Conservation (phyloP, 2,113 vertebrate genomes). For the Bujurquina vittata region DNA sequence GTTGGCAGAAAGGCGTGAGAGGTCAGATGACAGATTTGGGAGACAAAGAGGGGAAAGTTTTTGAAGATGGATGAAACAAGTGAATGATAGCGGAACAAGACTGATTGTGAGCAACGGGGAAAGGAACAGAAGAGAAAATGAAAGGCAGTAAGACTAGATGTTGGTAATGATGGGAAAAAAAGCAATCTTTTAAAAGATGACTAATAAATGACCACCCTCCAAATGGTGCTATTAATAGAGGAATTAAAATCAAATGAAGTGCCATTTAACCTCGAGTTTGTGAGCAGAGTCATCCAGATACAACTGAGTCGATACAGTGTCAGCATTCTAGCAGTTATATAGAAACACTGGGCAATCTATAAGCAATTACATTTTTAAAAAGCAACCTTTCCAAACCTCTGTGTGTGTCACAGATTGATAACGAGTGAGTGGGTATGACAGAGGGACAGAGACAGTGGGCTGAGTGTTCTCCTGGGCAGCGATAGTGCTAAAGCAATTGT, state of each 20-base stretch:
- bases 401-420: slow-evolving; percentile 25
- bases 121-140: slow-evolving; percentile 1
- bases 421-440: slow-evolving; percentile 24
- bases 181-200: slow-evolving; percentile 6
- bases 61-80: slow-evolving; percentile 36
- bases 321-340: slow-evolving; percentile 5
- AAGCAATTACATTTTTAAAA: slow-evolving; percentile 29
- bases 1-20: slow-evolving; percentile 18
- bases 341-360: slow-evolving; percentile 27
- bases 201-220: background rate
- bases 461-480: slow-evolving; percentile 35
- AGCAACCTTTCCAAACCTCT: slow-evolving; percentile 20
- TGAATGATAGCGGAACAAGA: background rate
- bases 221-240: slow-evolving; percentile 6
- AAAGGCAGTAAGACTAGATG: background rate
- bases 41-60: slow-evolving; percentile 30
- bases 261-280: slow-evolving; percentile 21
- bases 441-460: slow-evolving; percentile 35
- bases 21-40: slow-evolving; percentile 47
- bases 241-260: background rate
- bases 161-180: slow-evolving; percentile 13
- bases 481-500: slow-evolving; percentile 57
- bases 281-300: background rate
- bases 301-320: background rate
- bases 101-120: background rate